These are phyloP conservation scores for Spongilla lacustris DNA, from an alignment of 37 sponge, comb jelly and placozoan species.

Conservation along the genomic window DNA sequence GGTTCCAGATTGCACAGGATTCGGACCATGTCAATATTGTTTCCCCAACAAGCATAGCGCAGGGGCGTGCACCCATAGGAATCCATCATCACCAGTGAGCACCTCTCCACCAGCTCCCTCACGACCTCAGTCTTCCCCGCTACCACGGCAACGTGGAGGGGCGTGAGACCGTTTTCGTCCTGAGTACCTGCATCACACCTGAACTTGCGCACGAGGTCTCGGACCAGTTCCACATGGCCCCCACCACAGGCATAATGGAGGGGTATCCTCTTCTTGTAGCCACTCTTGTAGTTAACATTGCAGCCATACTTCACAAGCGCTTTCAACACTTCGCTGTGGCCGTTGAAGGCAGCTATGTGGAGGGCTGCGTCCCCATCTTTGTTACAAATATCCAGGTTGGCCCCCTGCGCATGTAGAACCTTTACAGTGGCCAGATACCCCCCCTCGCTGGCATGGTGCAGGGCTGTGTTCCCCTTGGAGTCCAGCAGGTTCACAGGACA, in stretches of 20 bases:
- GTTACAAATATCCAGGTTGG: slow-evolving; percentile 53
- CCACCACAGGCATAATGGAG: slow-evolving; percentile 76
- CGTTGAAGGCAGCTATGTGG: slow-evolving; percentile 77
- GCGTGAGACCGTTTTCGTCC: neutral
- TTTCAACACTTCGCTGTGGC: slow-evolving; percentile 58
- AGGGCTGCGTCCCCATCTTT: slow-evolving; percentile 31
- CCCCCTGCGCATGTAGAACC: slow-evolving; percentile 33
- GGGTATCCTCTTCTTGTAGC: slow-evolving; percentile 57
- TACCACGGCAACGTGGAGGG: neutral
- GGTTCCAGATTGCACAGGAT: no score
- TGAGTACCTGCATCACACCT: neutral
- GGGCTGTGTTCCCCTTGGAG: slow-evolving; percentile 68
- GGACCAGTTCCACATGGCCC: slow-evolving; percentile 70
- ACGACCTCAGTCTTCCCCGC: neutral
- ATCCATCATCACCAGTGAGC: no score
- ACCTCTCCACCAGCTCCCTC: neutral
- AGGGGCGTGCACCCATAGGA: no score
- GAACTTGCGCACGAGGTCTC: slow-evolving; percentile 26
- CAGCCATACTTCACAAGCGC: slow-evolving; percentile 50
- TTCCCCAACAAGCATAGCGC: no score
- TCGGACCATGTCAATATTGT: no score
- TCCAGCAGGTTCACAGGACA: slow-evolving; percentile 61
- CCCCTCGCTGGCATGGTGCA: neutral
- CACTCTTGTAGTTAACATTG: slow-evolving; percentile 48
- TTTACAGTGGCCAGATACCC: slow-evolving; percentile 15